Percentiles rank a stretch among this genome's conserved stretches.
Evolutionary conservation across 1,140 invertebrate species (phyloP).

Genomic region (Anoplophora glabripennis): DNA sequence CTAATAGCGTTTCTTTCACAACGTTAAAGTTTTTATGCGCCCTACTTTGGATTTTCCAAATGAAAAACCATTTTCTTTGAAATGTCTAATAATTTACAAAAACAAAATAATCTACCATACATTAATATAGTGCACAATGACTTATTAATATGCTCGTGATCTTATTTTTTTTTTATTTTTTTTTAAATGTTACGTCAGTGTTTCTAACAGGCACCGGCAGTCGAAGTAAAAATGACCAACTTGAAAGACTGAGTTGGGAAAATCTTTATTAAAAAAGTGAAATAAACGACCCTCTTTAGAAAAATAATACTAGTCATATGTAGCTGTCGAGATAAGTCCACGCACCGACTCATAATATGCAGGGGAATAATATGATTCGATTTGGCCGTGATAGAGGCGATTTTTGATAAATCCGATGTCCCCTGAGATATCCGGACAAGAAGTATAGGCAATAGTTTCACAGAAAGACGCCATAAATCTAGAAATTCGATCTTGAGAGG

Average conservation of each 20-base stretch:
- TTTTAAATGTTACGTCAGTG: too few species aligned
- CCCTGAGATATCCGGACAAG: conserved; percentile 38
- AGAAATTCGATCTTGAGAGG: conserved; percentile 45
- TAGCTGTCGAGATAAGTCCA: conserved; percentile 13
- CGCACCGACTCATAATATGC: conserved; percentile 11
- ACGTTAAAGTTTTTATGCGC: too few species aligned
- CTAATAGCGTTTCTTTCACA: too few species aligned
- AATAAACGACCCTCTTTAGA: not conserved
- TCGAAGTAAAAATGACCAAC: too few species aligned
- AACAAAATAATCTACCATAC: too few species aligned
- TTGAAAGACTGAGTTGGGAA: not conserved
- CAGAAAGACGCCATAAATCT: conserved; percentile 45
- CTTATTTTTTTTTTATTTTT: too few species aligned
- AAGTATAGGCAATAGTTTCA: conserved; percentile 43
- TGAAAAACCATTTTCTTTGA: too few species aligned
- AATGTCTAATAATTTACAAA: too few species aligned
- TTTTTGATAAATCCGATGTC: conserved; percentile 41
- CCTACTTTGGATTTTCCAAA: too few species aligned
- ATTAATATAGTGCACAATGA: too few species aligned
- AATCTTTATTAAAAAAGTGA: conserved; percentile 13
- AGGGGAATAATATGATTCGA: conserved; percentile 27
- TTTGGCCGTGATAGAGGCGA: conserved; percentile 27
- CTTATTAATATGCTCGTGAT: too few species aligned
- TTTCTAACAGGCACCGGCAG: too few species aligned
- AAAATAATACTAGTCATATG: conserved; percentile 7